Evolutionary conservation across 2,888 invertebrate genomes (phyloP).

Genomic region (Meteorus colon): DNA sequence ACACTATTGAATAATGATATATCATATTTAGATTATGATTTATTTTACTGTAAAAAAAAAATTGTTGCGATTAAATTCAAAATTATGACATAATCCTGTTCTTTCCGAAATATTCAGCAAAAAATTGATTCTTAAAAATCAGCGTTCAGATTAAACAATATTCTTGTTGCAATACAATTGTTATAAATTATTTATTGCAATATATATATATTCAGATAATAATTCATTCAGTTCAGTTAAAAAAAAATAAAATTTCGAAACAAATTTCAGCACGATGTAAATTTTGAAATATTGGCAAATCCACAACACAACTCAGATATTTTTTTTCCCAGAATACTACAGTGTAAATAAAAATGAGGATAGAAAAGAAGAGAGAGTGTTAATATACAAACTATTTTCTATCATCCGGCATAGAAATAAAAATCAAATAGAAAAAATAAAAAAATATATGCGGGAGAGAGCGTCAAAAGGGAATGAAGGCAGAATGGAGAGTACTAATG

Average conservation of each 20-base stretch:
- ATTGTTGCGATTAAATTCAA: too few relatives aligned
- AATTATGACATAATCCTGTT: too few relatives aligned
- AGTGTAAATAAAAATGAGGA: background rate
- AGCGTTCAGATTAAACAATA: too few relatives aligned
- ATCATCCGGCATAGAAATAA: background rate
- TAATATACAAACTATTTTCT: background rate
- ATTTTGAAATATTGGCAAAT: background rate
- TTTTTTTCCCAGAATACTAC: background rate
- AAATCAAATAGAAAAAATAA: background rate
- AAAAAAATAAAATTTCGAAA: background rate
- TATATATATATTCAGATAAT: too few relatives aligned
- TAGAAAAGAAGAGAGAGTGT: background rate
- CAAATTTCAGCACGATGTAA: background rate
- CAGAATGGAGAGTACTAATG: background rate
- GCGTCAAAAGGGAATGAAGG: conserved; percentile 11
- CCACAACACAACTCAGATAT: background rate
- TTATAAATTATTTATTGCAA: too few relatives aligned
- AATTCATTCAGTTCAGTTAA: too few relatives aligned
- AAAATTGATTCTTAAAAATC: too few relatives aligned
- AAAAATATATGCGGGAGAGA: conserved; percentile 5
- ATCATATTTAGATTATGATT: too few relatives aligned
- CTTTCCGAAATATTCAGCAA: too few relatives aligned
- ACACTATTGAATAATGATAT: too few relatives aligned
- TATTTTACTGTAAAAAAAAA: too few relatives aligned
- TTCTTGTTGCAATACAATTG: too few relatives aligned